A percentile compares a stretch with the other conserved stretches of the same genome.
Conservation (phyloP, 2,888 invertebrate species). For the Brachycybe producta region DNA sequence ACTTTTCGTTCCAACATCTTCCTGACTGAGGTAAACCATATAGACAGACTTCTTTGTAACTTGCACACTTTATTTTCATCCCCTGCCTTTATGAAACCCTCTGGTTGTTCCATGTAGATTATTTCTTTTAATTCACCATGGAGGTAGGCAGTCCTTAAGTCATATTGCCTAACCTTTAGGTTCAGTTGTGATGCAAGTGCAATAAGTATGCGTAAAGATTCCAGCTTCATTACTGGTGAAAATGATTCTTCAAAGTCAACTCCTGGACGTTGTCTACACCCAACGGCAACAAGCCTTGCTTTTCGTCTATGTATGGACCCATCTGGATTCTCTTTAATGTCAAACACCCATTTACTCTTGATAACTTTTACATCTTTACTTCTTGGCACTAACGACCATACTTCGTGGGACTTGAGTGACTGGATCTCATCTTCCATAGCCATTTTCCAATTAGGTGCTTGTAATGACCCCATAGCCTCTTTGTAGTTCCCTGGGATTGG, state of each 20-base stretch:
- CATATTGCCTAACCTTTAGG: neutral
- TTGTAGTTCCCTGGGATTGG: neutral
- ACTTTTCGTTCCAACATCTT: neutral
- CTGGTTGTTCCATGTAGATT: no score
- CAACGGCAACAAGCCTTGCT: constrained; percentile 24
- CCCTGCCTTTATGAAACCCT: neutral
- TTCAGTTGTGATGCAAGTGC: neutral
- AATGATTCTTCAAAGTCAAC: constrained; percentile 45
- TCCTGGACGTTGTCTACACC: constrained; percentile 22
- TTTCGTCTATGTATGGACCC: neutral
- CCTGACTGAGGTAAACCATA: no score
- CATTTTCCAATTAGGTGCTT: constrained; percentile 13
- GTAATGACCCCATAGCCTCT: constrained; percentile 14
- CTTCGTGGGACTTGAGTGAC: no score
- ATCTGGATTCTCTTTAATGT: no score
- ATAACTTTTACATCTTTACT: no score
- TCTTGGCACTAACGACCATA: constrained; percentile 8
- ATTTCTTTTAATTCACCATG: neutral
- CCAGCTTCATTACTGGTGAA: constrained; percentile 57
- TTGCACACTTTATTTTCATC: neutral
- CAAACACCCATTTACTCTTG: neutral
- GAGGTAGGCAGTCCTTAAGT: neutral
- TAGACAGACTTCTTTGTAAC: neutral
- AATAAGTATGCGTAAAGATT: constrained; percentile 33
- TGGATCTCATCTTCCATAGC: no score